Percentiles rank a stretch among this genome's conserved stretches.
phyloP scores from a whole-genome alignment of 2,888 invertebrate genomes.

The Drosophila anceps region DNA sequence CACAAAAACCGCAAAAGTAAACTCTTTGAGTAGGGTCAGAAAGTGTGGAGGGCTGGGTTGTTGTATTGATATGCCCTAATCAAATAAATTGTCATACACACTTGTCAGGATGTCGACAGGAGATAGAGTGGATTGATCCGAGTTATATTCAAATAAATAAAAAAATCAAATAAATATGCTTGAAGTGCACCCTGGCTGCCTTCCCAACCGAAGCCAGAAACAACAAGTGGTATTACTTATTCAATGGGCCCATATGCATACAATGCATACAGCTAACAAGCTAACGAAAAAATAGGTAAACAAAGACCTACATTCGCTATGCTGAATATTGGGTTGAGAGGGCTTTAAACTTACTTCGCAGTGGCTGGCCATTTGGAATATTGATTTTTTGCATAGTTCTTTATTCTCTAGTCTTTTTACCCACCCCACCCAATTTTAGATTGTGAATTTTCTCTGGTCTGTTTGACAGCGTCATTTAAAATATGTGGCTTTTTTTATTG shows the following conservation, averaged over 20 bases:
- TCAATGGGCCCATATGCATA: conserved; percentile 27
- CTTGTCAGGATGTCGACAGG: background rate
- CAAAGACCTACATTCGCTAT: conserved; percentile 13
- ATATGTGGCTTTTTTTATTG: conserved; percentile 3
- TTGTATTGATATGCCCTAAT: conserved; percentile 52
- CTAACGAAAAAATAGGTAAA: conserved; percentile 27
- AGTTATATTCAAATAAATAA: conserved; percentile 4
- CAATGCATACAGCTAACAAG: conserved; percentile 6
- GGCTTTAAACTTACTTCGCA: conserved; percentile 25
- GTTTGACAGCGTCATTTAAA: conserved; percentile 18
- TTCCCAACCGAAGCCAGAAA: background rate
- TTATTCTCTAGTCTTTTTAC: background rate
- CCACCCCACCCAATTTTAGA: conserved; percentile 4
- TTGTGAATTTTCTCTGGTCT: conserved; percentile 19
- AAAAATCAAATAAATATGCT: conserved; percentile 8
- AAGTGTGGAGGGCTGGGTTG: background rate
- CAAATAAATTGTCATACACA: conserved; percentile 62
- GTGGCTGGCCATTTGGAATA: conserved; percentile 54
- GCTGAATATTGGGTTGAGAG: background rate
- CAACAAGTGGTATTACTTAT: background rate
- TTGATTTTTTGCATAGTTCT: conserved; percentile 54
- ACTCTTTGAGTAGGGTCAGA: conserved; percentile 44
- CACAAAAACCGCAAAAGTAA: conserved; percentile 57
- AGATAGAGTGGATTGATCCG: conserved; percentile 14
- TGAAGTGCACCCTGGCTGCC: background rate